phyloP scores from a whole-genome alignment of 1,140 invertebrate species.

The Papilio glaucus region DNA sequence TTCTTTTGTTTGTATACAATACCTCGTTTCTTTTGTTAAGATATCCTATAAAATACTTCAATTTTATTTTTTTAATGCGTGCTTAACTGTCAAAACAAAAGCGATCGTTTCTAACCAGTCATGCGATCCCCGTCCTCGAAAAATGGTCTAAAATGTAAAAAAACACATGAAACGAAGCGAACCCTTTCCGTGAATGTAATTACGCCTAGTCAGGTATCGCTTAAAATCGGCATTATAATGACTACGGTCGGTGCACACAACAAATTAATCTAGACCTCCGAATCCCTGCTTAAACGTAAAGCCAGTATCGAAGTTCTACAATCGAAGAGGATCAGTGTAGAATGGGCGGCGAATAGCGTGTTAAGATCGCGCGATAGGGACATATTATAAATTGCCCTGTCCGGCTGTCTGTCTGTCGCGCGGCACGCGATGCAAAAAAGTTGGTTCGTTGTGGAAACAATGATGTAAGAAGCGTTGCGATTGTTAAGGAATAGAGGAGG shows the following conservation, averaged over 20 bases:
- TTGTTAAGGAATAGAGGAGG: slow-evolving; percentile 40
- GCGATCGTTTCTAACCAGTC: slow-evolving; percentile 4
- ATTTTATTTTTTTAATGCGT: not conserved
- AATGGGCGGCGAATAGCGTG: slow-evolving; percentile 57
- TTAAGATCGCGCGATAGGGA: slow-evolving; percentile 72
- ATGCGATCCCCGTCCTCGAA: slow-evolving; percentile 20
- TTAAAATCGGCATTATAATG: slow-evolving; percentile 40
- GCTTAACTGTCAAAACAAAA: not conserved
- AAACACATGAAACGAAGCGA: slow-evolving; percentile 28
- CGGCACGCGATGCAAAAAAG: slow-evolving; percentile 77
- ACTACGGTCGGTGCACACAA: slow-evolving; percentile 20
- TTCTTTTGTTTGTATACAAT: too few species aligned
- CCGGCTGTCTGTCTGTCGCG: slow-evolving; percentile 71
- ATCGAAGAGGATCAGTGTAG: slow-evolving; percentile 12
- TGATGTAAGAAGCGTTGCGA: slow-evolving; percentile 38
- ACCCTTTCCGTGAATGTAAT: slow-evolving; percentile 48
- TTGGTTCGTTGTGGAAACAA: slow-evolving; percentile 51
- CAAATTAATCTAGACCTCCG: slow-evolving; percentile 36
- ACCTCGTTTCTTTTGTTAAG: too few species aligned
- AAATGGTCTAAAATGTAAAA: slow-evolving; percentile 28
- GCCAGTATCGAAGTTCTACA: not conserved
- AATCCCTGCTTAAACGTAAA: not conserved
- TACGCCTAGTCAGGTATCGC: slow-evolving; percentile 43
- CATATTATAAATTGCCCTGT: slow-evolving; percentile 79
- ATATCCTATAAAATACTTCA: not conserved